Base-by-base conservation (phyloP, 2,113 vertebrate species). In the Eonycteris spelaea region DNA sequence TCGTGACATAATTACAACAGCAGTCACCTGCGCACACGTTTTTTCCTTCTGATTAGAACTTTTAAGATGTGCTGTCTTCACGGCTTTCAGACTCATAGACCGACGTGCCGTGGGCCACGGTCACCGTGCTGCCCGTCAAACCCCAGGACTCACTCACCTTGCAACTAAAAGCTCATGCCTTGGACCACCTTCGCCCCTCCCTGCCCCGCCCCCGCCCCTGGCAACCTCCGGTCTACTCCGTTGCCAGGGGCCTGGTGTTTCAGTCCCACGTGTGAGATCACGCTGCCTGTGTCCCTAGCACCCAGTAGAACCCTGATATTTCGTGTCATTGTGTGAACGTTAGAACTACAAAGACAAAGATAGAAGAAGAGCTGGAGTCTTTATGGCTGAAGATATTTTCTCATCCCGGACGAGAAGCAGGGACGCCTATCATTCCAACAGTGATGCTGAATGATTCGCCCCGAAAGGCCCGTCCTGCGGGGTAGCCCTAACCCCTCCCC, bases 361-460 rank as follows among this genome's bases (percentile, higher is more conserved):
- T 59, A 8, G 43, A 55, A 57, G 63, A 40, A 26, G 5, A 24
- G 40, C 35, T 35, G 16, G 12, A 14, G 19, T 59, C 6, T 6
- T 22, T 38, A 24, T 19, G 11, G n/a, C 33, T 6, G 65, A 21
- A 9, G 59, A 16, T 10, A 1, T 70, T 59, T 95, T 53, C 53
- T 79, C 61, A 22, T 53, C 21, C 15, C 26, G 16, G 5, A 1
- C 7, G 5, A 11, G 33, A 57, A 45, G n/a, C 51, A 18, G 26
- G 3, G 28, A 57, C n/a, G 4, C 6, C 38, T 18, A 26, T n/a
- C 51, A 19, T 48, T 15, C 33, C 19, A 22, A 28, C 14, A 8
- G 5, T 1, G 53, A 2, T 15, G 15, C 22, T 24, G 35, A 68
- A 48, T 6, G 16, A 16, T 5, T 2, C 16, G 33, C 14, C 5